Base-by-base conservation (phyloP, 2,888 invertebrate species). In the Strigamia transsilvanica region DNA sequence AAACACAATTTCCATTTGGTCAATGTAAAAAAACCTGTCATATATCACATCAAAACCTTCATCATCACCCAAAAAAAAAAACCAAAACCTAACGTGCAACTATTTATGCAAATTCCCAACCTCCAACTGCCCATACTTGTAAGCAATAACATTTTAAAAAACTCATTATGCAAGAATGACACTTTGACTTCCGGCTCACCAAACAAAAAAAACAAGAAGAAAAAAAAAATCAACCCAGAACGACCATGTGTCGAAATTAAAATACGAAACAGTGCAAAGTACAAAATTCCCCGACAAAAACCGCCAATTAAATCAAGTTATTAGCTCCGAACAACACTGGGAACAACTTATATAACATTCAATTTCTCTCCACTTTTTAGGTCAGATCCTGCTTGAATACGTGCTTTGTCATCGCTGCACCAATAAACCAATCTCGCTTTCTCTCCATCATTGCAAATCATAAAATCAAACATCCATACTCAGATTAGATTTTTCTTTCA, bases 131-230 rank as follows among this genome's bases (percentile, higher is more conserved):
- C 56, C 56, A 56, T 18, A 56, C 56, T 5, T 18, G 9, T n/a
- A 56, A 56, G 56, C 18, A 18, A 18, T 56, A 56, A 56, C 21
- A 56, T 56, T 9, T n/a, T 56, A n/a, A 18, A 51, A 6, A 5
- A 56, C 2, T 56, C 56, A 56, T 56, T 56, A 56, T 56, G 56
- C 56, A 56, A 56, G 56, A 56, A 56, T 56, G 56, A 56, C 56
- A 56, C 56, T 56, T 27, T 56, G 15, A 12, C 18, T 56, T 56
- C 56, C 56, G 56, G 56, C 56, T 56, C 56, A 56, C 56, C 10
- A 38, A 38, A 38, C 0, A 27, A 10, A 9, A 38, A 9, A 38
- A 0, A n/a, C n/a, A n/a, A n/a, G n/a, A n/a, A 38, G 1, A 9
- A 38, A 38, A 38, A 38, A 38, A 38, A 38, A 38, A 38, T 6